Base-by-base conservation (phyloP, 2,888 invertebrate species). In the Trachelus stipa region DNA sequence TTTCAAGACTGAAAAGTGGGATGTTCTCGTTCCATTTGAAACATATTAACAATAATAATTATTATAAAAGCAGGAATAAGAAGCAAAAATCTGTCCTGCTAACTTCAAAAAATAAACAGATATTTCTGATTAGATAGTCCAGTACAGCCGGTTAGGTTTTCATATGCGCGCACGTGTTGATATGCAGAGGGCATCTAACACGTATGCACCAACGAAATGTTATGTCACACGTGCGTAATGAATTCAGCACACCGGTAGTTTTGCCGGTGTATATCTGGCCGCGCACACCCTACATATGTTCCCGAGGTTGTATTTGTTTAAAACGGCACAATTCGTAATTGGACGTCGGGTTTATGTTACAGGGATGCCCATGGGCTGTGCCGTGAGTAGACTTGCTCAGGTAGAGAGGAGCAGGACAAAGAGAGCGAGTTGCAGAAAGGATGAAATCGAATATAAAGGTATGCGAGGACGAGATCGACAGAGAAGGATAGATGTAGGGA, bases 211-310 rank as follows among this genome's bases (percentile, higher is more conserved):
- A 56, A 23, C 56, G 2, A 56, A 56, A 56, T 23, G 56, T 23
- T 69, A 11, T 76, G 75, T 81, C 82, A 83, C 83, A 82, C 81
- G 80, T 75, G 74, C 71, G 84, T 85, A 85, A 85, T 85, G 85
- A 85, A 85, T 85, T 81, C 82, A 77, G n/a, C 40, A 56, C 23
- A 23, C 40, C 2, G 15, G 23, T 56, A 56, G 23, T 56, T 56
- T 23, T 56, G 9, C 23, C 56, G 23, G 56, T 56, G 56, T 56
- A 23, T 56, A 56, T 23, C 23, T 23, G 23, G 56, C 56, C 56
- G 56, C 23, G 23, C 56, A 6, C 23, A 56, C 9, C 56, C 23
- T 56, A 56, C 56, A 9, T 9, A 56, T 23, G 56, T 56, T 56
- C 9, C 23, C 23, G 56, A 9, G 23, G 15, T 56, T 56, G 56